Evolutionary conservation across 1,140 invertebrate species (phyloP), one percentile per base, ranked within the genome.

Genomic region (Phortica variegata): DNA sequence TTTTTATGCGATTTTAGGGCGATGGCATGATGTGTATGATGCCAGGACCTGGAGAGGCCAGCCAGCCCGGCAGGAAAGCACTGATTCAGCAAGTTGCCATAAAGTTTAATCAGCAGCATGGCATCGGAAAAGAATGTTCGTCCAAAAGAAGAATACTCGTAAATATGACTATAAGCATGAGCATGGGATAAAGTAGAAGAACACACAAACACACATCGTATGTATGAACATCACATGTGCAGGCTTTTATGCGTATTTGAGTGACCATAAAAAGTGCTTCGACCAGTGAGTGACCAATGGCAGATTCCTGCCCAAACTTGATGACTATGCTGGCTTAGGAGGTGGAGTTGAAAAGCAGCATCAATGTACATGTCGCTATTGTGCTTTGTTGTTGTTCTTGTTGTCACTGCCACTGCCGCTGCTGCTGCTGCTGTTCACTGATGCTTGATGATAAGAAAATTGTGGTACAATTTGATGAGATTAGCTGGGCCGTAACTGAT

Each of bases 71-170:
- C 13, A 18, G 18, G 18, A 40, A 61, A 56, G 37, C 55, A 59
- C 61, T 69, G 65, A 69, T 69, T 69, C 65, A 71, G 68, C 68
- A 71, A 65, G 55, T 56, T 65, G 60, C 54, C 60, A 71, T 71
- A 61, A 71, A 63, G 53, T 66, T 71, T 71, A 71, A 71, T 71
- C 68, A 71, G 68, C 62, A 71, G 55, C 61, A 59, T 61, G 49
- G 53, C 60, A 61, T 56, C 53, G 19, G 33, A 29, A 31, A 26
- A 55, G 44, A 18, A 26, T 32, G 16, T 51, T 40, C 26, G 53
- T 45, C 29, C 15, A 26, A 36, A 26, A 37, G 18, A 42, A 36
- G n/a, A 52, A 53, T 43, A 31, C 43, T 55, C 52, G 44, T 57
- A 57, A 57, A 58, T 54, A 58, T 47, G 47, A 45, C 37, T 16